Evolutionary conservation across 2,888 invertebrate genomes (phyloP), one percentile per base, ranked within the genome.

Genomic region (Operophtera brumata): DNA sequence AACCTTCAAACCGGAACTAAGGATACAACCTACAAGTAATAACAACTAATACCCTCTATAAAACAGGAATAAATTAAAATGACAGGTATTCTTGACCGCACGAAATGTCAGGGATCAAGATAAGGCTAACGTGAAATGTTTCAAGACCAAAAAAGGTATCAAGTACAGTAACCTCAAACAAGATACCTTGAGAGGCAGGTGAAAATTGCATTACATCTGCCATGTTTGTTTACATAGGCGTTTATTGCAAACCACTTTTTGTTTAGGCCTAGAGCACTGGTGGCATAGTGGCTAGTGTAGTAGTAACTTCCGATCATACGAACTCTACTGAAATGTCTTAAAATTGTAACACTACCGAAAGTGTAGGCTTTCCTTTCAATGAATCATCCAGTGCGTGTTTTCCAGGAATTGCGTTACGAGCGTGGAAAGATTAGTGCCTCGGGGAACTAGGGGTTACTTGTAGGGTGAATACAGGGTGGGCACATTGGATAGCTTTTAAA

Each of bases 331-430:
- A 8, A 0, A n/a, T n/a, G 8, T 8, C 30, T 8, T 8, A 30
- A 10, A 30, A 30, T 30, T 8, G 8, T 10, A 8, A 8, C 8
- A 30, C 30, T 8, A 8, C 30, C 1, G 4, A 30, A 8, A 20
- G 20, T 7, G 8, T 6, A 52, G 57, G 59, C 47, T 61, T 59
- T 61, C 53, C 63, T 59, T 58, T 51, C 63, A 64, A 78, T 85
- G 84, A 84, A 73, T 85, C 82, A 84, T 70, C 62, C 68, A 36
- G 59, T 75, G 76, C 78, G 72, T 77, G 74, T 66, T 75, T 77
- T 69, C 75, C 59, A 67, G 65, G 75, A 74, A 70, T 65, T 66
- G 56, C 61, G 59, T 59, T 65, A 63, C 68, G 69, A 62, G 65
- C 50, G 63, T 46, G 59, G 40, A 67, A 71, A 77, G 79, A 81